phyloP scores from a whole-genome alignment of 2,797 vertebrate genomes.

The Darevskia mixta region DNA sequence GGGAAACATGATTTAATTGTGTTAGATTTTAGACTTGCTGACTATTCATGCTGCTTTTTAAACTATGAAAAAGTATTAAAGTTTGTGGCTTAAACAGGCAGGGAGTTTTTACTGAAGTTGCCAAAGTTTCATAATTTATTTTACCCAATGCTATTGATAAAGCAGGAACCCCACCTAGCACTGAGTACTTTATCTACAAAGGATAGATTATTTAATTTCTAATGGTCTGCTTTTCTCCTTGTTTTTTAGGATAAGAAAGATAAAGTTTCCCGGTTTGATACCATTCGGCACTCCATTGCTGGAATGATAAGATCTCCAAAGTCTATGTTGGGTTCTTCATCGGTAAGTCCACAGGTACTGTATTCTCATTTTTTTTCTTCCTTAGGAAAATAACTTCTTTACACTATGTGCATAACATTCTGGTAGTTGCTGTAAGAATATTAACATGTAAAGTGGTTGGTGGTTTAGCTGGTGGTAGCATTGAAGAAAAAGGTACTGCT shows the following conservation, averaged over 20 bases:
- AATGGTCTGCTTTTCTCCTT: conserved; percentile 32
- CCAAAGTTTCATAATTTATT: conserved; percentile 6
- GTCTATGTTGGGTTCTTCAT: conserved; percentile 88
- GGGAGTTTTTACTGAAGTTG: conserved; percentile 13
- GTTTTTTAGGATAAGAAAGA: conserved; percentile 91
- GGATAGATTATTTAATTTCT: conserved; percentile 25
- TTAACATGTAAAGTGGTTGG: neutral
- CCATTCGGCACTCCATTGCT: conserved; percentile 94
- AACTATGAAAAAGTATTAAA: neutral
- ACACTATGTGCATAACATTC: neutral
- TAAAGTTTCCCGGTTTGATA: conserved; percentile 92
- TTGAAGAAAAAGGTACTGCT: neutral
- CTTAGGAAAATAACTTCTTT: neutral
- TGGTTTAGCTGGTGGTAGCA: neutral
- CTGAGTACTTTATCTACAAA: conserved; percentile 21
- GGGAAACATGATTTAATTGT: neutral
- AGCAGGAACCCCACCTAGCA: neutral
- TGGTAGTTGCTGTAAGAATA: neutral
- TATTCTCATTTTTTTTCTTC: neutral
- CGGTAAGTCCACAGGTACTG: conserved; percentile 81
- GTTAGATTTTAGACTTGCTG: neutral
- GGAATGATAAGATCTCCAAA: conserved; percentile 96
- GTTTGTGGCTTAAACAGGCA: neutral
- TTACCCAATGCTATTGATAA: neutral
- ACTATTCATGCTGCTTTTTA: neutral